These are phyloP conservation scores for Diarsia mendica DNA, from an alignment of 2,888 invertebrate genomes.

Conservation along the genomic window DNA sequence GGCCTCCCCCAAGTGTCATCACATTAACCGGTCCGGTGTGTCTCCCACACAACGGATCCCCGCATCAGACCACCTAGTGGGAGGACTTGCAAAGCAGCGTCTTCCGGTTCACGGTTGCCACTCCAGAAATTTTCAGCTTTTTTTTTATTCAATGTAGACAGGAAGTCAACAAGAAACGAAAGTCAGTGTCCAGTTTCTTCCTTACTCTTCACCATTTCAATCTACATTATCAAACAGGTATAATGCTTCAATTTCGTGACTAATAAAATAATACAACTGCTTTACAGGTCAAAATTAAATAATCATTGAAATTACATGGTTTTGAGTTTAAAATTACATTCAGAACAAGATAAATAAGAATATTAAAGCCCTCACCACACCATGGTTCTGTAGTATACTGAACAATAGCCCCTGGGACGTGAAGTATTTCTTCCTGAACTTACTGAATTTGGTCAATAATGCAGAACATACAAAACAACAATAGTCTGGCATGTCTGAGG, in stretches of 20 bases:
- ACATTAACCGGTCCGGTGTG: too few relatives aligned
- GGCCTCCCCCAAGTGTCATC: too few relatives aligned
- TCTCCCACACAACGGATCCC: too few relatives aligned
- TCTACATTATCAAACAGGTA: not conserved
- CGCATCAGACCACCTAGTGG: too few relatives aligned
- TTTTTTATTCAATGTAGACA: not conserved
- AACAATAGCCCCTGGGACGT: constrained; percentile 34
- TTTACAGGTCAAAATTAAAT: not conserved
- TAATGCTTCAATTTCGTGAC: not conserved
- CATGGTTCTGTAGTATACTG: constrained; percentile 39
- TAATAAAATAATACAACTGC: not conserved
- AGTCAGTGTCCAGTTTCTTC: not conserved
- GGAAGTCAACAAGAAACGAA: not conserved
- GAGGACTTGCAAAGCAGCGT: too few relatives aligned
- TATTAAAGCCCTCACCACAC: constrained; percentile 16
- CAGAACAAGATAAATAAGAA: not conserved
- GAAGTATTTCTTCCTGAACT: constrained; percentile 40
- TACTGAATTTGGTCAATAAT: constrained; percentile 31
- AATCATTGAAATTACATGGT: not conserved
- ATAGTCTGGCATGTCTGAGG: constrained; percentile 40
- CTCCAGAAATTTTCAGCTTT: too few relatives aligned
- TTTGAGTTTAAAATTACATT: not conserved
- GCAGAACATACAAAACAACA: constrained; percentile 38
- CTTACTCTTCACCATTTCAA: not conserved
- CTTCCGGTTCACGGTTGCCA: too few relatives aligned